These are phyloP conservation scores for Lepus townsendii DNA, from an alignment of 2,797 vertebrate species.

Conservation along the genomic window DNA sequence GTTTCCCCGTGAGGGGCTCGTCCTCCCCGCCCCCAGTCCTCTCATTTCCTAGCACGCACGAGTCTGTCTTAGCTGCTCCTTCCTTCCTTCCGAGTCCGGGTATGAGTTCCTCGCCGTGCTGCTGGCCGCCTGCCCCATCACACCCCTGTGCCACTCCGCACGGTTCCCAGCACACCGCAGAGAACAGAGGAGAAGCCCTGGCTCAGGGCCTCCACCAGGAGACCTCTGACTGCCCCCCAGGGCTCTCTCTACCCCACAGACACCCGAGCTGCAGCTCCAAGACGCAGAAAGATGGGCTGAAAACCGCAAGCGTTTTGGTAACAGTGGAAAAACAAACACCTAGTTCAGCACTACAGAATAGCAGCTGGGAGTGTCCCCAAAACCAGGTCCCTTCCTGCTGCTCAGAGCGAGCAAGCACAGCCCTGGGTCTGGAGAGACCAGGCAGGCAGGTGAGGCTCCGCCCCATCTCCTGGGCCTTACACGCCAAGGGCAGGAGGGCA, in stretches of 20 bases:
- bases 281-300: not conserved
- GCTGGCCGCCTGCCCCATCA: not conserved
- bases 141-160: too few relatives aligned
- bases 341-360: not conserved
- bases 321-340: not conserved
- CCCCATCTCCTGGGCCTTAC: not conserved
- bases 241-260: not conserved
- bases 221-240: not conserved
- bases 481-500: not conserved
- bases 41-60: not conserved
- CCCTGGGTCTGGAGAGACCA: not conserved
- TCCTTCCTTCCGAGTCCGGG: not conserved
- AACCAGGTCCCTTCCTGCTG: not conserved
- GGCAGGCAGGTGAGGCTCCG: not conserved
- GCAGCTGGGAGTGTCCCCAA: too few relatives aligned
- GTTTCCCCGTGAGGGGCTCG: not conserved
- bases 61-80: not conserved
- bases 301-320: not conserved
- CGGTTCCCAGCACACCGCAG: not conserved
- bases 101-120: rapidly evolving
- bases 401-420: too few relatives aligned
- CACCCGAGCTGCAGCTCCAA: not conserved
- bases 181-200: not conserved
- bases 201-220: rapidly evolving
- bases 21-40: not conserved